Percentiles rank a stretch among this genome's conserved stretches.
Conservation (phyloP, 2,888 invertebrate species). For the Alviniconcha strummeri region DNA sequence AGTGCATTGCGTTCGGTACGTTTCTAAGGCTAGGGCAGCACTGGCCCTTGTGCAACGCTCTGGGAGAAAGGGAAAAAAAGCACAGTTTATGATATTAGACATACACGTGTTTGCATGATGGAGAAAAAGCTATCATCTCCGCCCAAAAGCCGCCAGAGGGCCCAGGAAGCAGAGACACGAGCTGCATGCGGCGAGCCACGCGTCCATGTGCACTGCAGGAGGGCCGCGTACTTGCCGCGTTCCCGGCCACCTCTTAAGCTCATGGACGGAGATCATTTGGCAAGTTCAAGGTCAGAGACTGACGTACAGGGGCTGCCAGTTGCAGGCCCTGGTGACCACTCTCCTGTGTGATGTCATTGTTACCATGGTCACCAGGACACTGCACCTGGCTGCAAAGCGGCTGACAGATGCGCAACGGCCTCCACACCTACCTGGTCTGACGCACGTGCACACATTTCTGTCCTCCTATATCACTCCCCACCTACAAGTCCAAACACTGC, state of each 20-base stretch:
- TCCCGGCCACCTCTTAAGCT: constrained; percentile 3
- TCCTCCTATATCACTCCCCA: background rate
- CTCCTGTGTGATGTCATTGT: constrained; percentile 7
- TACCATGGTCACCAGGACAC: constrained; percentile 1
- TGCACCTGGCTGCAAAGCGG: constrained; percentile 13
- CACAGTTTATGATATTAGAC: background rate
- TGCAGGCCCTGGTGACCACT: constrained; percentile 13
- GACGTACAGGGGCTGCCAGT: background rate
- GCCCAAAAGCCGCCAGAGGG: constrained; percentile 6
- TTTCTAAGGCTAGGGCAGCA: background rate
- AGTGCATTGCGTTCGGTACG: too few species aligned
- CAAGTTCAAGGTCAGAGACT: background rate
- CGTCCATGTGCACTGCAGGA: background rate
- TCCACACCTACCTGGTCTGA: constrained; percentile 14
- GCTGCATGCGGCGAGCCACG: background rate
- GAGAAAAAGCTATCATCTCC: background rate
- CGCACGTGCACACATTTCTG: constrained; percentile 7
- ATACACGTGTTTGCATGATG: background rate
- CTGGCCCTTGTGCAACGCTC: background rate
- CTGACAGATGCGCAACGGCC: background rate
- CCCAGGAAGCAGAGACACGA: background rate
- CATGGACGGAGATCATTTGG: background rate
- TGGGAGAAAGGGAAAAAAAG: background rate
- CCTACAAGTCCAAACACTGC: constrained; percentile 18
- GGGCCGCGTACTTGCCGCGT: too few species aligned